Evolutionary conservation across 1,140 invertebrate genomes (phyloP), one percentile per base, ranked within the genome.

Genomic region (Euschistus heros): DNA sequence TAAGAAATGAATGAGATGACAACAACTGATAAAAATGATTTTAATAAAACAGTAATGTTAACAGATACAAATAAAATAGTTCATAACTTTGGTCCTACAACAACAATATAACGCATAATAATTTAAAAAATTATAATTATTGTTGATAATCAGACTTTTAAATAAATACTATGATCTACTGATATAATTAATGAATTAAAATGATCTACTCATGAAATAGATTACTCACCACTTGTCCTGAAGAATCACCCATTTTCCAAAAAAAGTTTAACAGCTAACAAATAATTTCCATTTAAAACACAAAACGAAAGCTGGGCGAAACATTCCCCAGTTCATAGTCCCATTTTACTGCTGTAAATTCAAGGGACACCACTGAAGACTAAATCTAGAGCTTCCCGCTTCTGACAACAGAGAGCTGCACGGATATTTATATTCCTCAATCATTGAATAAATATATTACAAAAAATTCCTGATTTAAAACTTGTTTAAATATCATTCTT

Each of bases 291-390:
- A 50, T 50, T 50, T 50, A 50, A 20, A 50, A 50, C n/a, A 50
- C n/a, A 50, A 22, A 22, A 24, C 20, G 24, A 57, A 22, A 22
- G 54, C 54, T 4, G 15, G 24, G 24, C 54, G 54, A 24, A 5
- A 26, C 18, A 57, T 57, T 17, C 54, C 54, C 54, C 54, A 24
- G 24, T 6, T 22, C 54, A 57, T 24, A 57, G 24, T 57, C 54
- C 24, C 20, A 57, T 24, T 57, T 57, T 24, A 57, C 54, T 57
- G 54, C 20, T 17, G 54, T 57, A 57, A 24, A 57, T 24, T 57
- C 54, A 57, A 24, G 54, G 15, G 24, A 24, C 10, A 15, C 54
- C 54, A 57, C 14, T 57, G 54, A 57, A 57, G 54, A 57, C 54
- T 57, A 57, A 57, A 57, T 57, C 33, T 37, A 26, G 2, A 24